Evolutionary conservation across 2,113 vertebrate species (phyloP), one percentile per base, ranked within the genome.

Genomic region (Heptranchias perlo): DNA sequence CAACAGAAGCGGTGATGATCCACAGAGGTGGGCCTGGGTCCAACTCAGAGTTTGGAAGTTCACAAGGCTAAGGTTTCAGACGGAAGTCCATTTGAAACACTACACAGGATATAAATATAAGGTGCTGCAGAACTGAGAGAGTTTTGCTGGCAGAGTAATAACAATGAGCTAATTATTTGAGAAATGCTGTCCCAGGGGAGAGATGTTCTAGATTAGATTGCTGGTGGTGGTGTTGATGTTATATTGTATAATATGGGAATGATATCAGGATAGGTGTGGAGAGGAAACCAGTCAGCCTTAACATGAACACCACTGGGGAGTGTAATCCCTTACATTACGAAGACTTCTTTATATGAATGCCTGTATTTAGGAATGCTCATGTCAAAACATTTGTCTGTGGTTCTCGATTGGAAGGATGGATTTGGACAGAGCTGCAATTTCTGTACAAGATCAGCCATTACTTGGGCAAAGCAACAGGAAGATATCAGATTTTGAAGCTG

Each of bases 21-120:
- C 25, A 61, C 14, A 54, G 87, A 14, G 10, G 87, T 91, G 87
- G 84, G 87, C 28, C 13, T 14, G 52, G 13, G 8, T 54, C 87
- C 87, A 91, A 91, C 87, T 91, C 52, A 35, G 49, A 89, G 52
- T 91, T 91, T 91, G 52, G 87, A 91, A 91, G 52, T 91, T 91
- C 52, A 91, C 31, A 18, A 18, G 4, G 87, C 52, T 91, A 91
- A 91, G 35, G 13, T 91, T 91, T 91, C 87, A 91, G 87, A 61
- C 25, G 49, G 49, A 49, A 54, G 86, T 89, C 86, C 86, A 89
- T 89, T 28, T 89, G 86, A 89, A 89, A 89, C 87, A 91, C 14
- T 91, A 91, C 87, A 91, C 52, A 91, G 87, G 87, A 87, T 87
- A 91, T 91, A 61, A 58, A 91, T 58, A n/a, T 91, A 91, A 58